These are phyloP conservation scores for Ascidia mentula DNA, from an alignment of 23 tunicate genomes.

Conservation along the genomic window DNA sequence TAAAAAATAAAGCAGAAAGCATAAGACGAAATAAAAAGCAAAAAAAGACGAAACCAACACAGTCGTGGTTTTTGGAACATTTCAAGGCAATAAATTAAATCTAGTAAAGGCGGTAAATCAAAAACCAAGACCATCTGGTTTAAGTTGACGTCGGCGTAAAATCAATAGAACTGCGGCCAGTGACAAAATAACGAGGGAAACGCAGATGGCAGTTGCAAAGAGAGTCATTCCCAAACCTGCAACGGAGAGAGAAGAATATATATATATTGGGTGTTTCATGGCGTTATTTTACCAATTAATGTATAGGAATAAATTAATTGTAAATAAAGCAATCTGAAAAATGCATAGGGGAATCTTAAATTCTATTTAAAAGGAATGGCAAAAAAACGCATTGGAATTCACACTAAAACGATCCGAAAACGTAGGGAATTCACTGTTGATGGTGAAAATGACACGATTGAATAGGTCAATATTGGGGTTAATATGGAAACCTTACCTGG, in stretches of 20 bases:
- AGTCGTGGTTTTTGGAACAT: slow-evolving; percentile 2
- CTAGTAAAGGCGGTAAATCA: background rate
- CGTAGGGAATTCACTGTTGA: no score
- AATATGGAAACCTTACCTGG: no score
- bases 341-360: no score
- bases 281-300: no score
- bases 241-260: background rate
- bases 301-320: no score
- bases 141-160: background rate
- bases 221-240: background rate
- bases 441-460: no score
- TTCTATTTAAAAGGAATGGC: no score
- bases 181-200: background rate
- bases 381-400: no score
- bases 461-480: no score
- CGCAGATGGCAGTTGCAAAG: background rate
- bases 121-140: slow-evolving; percentile 4
- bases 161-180: background rate
- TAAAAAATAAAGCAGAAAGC: background rate
- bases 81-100: background rate
- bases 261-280: no score
- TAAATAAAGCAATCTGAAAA: no score
- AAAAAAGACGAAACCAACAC: background rate
- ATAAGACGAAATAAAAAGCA: background rate
- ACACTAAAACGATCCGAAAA: no score